phyloP scores from a whole-genome alignment of 2,113 vertebrate species.

The Tetrao urogallus region DNA sequence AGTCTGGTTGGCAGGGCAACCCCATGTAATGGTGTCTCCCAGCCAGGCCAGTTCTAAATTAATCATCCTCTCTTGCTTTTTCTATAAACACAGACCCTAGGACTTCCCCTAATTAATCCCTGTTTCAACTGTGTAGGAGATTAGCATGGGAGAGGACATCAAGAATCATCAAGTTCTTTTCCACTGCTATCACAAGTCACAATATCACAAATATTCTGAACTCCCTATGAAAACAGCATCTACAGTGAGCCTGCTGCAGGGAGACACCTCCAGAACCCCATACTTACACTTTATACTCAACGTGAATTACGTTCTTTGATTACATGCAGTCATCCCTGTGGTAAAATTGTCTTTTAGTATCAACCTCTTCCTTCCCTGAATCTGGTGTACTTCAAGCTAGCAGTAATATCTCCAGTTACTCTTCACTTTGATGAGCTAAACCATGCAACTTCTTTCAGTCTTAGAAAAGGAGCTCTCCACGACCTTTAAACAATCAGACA shows the following conservation, averaged over 20 bases:
- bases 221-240: neutral
- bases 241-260: neutral
- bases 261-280: neutral
- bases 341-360: neutral
- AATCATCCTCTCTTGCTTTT: neutral
- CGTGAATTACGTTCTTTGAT: neutral
- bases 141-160: neutral
- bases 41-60: neutral
- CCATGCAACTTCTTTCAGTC: neutral
- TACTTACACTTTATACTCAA: neutral
- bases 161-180: neutral
- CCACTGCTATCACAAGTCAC: neutral
- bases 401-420: neutral
- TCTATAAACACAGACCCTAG: slow-evolving; percentile 22
- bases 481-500: neutral
- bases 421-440: neutral
- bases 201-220: neutral
- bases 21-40: neutral
- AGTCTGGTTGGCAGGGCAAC: neutral
- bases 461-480: neutral
- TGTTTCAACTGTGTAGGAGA: neutral
- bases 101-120: slow-evolving; percentile 17
- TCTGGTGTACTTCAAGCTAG: neutral
- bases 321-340: neutral
- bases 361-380: neutral